Percentiles rank a stretch among this genome's conserved stretches.
These are phyloP conservation scores for Sebastes fasciatus DNA, from an alignment of 2,113 vertebrate species.

Conservation along the genomic window DNA sequence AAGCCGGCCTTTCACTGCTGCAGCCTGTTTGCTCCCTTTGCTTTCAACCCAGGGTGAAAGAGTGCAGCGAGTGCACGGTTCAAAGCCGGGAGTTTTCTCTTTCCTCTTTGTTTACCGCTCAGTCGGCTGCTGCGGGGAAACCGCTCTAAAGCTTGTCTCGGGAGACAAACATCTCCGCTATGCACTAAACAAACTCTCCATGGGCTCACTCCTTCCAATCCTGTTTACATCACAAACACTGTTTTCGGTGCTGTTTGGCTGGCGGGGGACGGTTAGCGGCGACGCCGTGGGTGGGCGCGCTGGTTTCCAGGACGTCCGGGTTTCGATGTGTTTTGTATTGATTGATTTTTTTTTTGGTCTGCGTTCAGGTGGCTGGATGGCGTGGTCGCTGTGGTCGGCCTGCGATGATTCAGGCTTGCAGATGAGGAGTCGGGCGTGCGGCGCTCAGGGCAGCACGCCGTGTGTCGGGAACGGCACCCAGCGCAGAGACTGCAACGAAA, in stretches of 20 bases:
- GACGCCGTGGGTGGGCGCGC: conserved; percentile 55
- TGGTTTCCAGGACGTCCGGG: conserved; percentile 43
- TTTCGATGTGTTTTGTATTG: conserved; percentile 14
- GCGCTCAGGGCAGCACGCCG: conserved; percentile 81
- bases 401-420: conserved; percentile 92
- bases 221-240: conserved; percentile 69
- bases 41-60: conserved; percentile 35
- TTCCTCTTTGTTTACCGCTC: conserved; percentile 68
- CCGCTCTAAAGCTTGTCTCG: conserved; percentile 58
- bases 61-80: conserved; percentile 48
- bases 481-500: conserved; percentile 93
- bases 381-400: conserved; percentile 94
- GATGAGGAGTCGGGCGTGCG: conserved; percentile 89
- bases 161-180: conserved; percentile 69
- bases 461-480: conserved; percentile 94
- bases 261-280: conserved; percentile 19
- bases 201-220: conserved; percentile 47
- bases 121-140: conserved; percentile 63
- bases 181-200: conserved; percentile 72
- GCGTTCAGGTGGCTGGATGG: conserved; percentile 94
- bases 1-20: conserved; percentile 49
- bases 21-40: conserved; percentile 43
- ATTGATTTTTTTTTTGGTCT: conserved; percentile 31
- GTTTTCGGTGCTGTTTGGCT: conserved; percentile 31
- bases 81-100: conserved; percentile 53